Evolutionary conservation across 1,140 invertebrate genomes (phyloP), one percentile per base, ranked within the genome.

Genomic region (Bombus pascuorum): DNA sequence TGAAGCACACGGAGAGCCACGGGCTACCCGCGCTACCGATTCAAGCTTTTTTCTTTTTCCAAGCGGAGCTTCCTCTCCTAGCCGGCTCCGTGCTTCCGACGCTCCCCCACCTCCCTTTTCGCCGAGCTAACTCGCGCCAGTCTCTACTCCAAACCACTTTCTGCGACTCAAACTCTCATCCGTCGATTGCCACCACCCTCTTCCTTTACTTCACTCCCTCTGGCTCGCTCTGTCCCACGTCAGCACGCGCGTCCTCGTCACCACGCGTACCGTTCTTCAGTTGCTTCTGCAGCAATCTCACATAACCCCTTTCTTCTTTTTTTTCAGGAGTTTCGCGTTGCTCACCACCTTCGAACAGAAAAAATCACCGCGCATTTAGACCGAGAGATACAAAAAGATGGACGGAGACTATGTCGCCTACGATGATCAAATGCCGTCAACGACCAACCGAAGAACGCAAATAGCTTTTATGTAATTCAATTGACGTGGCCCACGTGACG

Each of bases 81-180:
- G 37, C 32, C 42, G 32, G 12, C n/a, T 66, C 59, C 9, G 34
- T 57, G 47, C 53, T 65, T 74, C 42, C 34, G 42, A 53, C 39
- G 37, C 73, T 68, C 53, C 42, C 47, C 66, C 44, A 32, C 34
- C 37, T 44, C 59, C 42, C 32, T 47, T 83, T 37, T 37, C 57
- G n/a, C 12, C 47, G 59, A 59, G 71, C 53, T 83, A 77, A 77
- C 85, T 83, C 81, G 65, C 76, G 12, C 80, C 89, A 68, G 81
- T 71, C 83, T 85, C 89, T 59, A 15, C 83, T 86, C 66, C 74
- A 90, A 89, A 90, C 73, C 85, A 87, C 90, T 91, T 90, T 85
- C 78, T 71, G 72, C 85, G 89, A 87, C 87, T 91, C 89, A 80
- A 91, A 88, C 65, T 81, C 89, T 89, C 84, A 82, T 88, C 86